Percentiles rank a stretch among this genome's conserved stretches.
Conservation (phyloP, 2,888 invertebrate species). For the Epiblema foenella region DNA sequence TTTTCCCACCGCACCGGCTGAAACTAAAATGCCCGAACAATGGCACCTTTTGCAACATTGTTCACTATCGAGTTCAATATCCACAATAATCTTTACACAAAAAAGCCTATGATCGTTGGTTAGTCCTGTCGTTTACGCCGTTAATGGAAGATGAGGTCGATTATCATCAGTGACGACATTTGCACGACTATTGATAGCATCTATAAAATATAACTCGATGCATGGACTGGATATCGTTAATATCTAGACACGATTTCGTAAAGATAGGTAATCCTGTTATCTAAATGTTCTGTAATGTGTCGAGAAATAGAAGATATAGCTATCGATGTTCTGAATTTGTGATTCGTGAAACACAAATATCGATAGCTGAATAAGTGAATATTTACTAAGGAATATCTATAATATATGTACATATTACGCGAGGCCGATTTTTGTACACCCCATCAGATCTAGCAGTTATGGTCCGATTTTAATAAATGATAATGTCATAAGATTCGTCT, state of each 20-base stretch:
- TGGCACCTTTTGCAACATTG: constrained; percentile 41
- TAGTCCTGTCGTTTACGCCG: neutral
- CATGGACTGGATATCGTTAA: constrained; percentile 14
- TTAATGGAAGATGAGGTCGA: neutral
- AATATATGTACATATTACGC: no score
- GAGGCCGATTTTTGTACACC: no score
- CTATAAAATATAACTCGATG: constrained; percentile 19
- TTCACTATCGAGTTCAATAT: constrained; percentile 39
- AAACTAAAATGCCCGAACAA: constrained; percentile 35
- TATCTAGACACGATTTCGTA: constrained; percentile 17
- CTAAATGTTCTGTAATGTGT: neutral
- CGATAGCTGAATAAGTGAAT: no score
- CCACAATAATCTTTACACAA: neutral
- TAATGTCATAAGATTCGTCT: no score
- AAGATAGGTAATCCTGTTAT: constrained; percentile 7
- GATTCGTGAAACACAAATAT: no score
- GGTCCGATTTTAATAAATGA: no score
- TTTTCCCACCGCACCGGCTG: constrained; percentile 34
- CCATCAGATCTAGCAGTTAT: no score
- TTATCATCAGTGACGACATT: constrained; percentile 18
- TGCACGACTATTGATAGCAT: constrained; percentile 30
- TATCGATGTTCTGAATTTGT: no score
- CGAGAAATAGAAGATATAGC: neutral
- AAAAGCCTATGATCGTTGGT: neutral
- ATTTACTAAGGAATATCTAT: no score